phyloP scores from a whole-genome alignment of 2,797 vertebrate genomes.

The Sebastes cheni region DNA sequence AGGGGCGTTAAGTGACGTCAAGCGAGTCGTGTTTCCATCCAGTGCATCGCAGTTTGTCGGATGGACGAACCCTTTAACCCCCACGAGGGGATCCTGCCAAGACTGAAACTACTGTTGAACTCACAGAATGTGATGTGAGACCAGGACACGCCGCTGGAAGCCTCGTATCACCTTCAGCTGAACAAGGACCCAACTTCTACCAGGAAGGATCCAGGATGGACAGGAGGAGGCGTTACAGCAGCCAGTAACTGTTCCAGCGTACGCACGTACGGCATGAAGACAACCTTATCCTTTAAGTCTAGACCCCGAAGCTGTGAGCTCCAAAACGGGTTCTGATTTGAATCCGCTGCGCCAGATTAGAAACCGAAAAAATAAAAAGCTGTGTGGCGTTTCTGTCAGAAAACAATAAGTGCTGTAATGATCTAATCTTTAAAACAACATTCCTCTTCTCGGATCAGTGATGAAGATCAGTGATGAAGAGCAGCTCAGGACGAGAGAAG shows the following conservation, averaged over 20 bases:
- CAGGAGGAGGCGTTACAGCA: neutral
- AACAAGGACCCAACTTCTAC: neutral
- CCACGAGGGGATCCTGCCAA: neutral
- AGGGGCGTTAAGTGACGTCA: too few species aligned
- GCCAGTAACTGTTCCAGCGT: neutral
- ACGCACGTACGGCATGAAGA: neutral
- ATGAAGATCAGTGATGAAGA: conserved; percentile 6
- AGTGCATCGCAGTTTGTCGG: too few species aligned
- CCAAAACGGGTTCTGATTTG: neutral
- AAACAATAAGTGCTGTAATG: conserved; percentile 23
- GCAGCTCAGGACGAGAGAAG: conserved; percentile 43
- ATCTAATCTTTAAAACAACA: neutral
- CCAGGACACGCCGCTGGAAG: neutral
- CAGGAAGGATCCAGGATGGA: neutral
- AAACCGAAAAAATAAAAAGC: neutral
- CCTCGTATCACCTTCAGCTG: neutral
- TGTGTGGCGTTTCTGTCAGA: neutral
- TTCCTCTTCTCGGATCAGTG: conserved; percentile 13
- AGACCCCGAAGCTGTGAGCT: neutral
- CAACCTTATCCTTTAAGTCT: neutral
- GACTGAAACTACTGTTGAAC: neutral
- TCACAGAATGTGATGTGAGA: neutral
- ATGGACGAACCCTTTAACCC: neutral
- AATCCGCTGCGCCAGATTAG: neutral
- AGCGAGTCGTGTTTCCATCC: too few species aligned